Percentiles rank a stretch among this genome's conserved stretches.
These are phyloP conservation scores for Heliconius sara DNA, from an alignment of 2,888 invertebrate species.

Conservation along the genomic window DNA sequence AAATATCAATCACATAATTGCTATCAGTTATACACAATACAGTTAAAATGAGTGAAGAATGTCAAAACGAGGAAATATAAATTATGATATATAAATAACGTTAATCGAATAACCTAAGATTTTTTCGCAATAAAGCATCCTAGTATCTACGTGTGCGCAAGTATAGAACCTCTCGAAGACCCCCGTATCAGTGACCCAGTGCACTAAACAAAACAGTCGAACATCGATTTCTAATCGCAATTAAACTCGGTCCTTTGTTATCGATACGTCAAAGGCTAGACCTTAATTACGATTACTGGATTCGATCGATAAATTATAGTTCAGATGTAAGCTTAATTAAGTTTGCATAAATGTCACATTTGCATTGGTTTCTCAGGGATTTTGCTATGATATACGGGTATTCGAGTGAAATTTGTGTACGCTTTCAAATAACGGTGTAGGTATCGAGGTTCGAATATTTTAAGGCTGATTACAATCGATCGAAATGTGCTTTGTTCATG, in stretches of 20 bases:
- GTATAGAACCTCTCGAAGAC: slow-evolving; percentile 3
- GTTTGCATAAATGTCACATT: slow-evolving; percentile 54
- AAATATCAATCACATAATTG: too few relatives aligned
- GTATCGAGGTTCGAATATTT: slow-evolving; percentile 13
- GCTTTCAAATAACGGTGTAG: slow-evolving; percentile 28
- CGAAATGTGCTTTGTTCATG: background rate
- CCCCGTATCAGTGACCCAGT: slow-evolving; percentile 66
- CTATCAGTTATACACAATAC: too few relatives aligned
- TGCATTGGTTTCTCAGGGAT: slow-evolving; percentile 42
- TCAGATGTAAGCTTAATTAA: slow-evolving; percentile 52
- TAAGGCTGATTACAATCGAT: background rate
- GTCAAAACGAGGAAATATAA: too few relatives aligned
- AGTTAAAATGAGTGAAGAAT: too few relatives aligned
- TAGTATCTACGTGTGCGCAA: background rate
- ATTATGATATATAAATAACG: background rate
- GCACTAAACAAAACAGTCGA: slow-evolving; percentile 72
- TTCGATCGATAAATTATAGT: slow-evolving; percentile 50
- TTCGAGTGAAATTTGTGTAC: background rate
- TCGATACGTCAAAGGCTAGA: slow-evolving; percentile 52
- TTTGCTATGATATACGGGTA: slow-evolving; percentile 32
- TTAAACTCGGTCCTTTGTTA: slow-evolving; percentile 61
- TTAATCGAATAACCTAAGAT: background rate
- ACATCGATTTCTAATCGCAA: slow-evolving; percentile 75
- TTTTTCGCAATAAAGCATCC: background rate
- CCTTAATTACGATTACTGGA: slow-evolving; percentile 52